A percentile compares a stretch with the other conserved stretches of the same genome.
These are phyloP conservation scores for Bubo scandiacus DNA, from an alignment of 2,113 vertebrate genomes.

Conservation along the genomic window DNA sequence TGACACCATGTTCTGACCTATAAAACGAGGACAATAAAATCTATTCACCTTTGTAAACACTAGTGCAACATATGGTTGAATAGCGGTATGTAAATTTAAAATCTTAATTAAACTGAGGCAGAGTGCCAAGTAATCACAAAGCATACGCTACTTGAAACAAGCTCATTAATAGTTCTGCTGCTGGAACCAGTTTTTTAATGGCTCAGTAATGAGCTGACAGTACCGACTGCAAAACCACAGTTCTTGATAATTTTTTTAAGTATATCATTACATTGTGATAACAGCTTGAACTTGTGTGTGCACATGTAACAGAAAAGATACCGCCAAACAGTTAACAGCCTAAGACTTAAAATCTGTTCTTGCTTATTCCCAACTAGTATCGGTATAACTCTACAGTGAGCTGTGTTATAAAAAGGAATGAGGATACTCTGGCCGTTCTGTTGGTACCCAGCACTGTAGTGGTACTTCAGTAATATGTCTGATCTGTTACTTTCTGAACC, in stretches of 20 bases:
- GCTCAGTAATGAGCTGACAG: background rate
- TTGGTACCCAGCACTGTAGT: background rate
- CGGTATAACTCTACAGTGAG: background rate
- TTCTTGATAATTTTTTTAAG: background rate
- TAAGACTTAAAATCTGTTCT: background rate
- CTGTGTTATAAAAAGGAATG: background rate
- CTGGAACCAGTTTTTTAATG: slow-evolving; percentile 13
- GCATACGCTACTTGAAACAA: background rate
- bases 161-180: background rate
- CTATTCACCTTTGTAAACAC: slow-evolving; percentile 13
- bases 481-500: background rate
- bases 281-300: background rate
- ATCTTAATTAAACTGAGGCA: slow-evolving; percentile 18
- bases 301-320: background rate
- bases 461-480: background rate
- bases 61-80: background rate
- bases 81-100: background rate
- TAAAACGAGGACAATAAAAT: background rate
- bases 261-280: background rate
- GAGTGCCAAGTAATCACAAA: background rate
- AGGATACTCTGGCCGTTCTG: background rate
- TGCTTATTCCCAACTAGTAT: background rate
- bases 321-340: background rate
- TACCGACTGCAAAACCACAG: background rate
- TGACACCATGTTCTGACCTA: background rate